These are phyloP conservation scores for Mythimna lalbum DNA, from an alignment of 2,888 invertebrate species.

Conservation along the genomic window DNA sequence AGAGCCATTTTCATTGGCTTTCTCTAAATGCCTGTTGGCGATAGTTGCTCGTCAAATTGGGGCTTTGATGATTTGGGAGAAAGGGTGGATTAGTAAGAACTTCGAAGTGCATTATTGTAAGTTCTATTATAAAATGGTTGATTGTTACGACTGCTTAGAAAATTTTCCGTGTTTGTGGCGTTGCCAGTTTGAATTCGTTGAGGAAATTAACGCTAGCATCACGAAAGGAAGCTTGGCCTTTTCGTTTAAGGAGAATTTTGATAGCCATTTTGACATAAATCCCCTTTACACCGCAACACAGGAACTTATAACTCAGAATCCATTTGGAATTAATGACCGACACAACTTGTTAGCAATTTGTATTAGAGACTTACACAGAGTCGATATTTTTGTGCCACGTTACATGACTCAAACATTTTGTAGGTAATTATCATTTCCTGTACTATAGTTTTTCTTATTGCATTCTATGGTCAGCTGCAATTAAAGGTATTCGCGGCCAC, in stretches of 20 bases:
- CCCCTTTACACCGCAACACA: not conserved
- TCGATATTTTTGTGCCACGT: constrained; percentile 9
- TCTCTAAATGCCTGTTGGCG: constrained; percentile 53
- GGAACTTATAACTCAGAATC: not conserved
- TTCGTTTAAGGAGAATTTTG: not conserved
- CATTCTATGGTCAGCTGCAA: constrained; percentile 40
- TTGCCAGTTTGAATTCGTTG: not conserved
- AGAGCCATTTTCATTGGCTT: constrained; percentile 62
- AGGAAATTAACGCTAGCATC: not conserved
- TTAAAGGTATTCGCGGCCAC: constrained; percentile 41
- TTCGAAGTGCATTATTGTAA: constrained; percentile 5
- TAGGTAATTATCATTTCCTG: constrained; percentile 44
- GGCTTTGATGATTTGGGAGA: constrained; percentile 36
- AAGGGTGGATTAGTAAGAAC: constrained; percentile 5
- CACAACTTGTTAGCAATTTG: constrained; percentile 30
- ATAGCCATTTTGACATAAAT: not conserved
- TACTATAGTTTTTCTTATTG: constrained; percentile 35
- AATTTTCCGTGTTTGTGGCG: too few species aligned
- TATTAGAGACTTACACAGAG: constrained; percentile 20
- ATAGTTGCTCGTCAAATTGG: constrained; percentile 52
- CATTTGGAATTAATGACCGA: constrained; percentile 23
- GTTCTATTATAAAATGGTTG: not conserved
- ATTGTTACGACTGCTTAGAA: not conserved
- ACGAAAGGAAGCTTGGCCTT: not conserved
- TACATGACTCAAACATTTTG: constrained; percentile 36